Conservation (phyloP, 2,113 vertebrate genomes). For the Toxotes jaculatrix region DNA sequence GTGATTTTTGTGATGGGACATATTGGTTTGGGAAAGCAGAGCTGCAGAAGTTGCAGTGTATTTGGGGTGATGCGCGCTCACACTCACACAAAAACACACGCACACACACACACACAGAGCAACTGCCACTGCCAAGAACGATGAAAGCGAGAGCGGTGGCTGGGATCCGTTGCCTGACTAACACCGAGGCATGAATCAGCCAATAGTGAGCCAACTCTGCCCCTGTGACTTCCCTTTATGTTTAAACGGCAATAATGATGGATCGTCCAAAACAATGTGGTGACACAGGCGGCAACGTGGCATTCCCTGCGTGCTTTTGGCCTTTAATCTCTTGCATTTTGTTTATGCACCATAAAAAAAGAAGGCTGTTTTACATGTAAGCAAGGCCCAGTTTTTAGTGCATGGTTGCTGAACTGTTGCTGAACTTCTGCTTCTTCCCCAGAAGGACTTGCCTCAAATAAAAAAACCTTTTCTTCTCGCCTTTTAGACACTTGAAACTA, state of each 20-base stretch:
- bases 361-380: neutral
- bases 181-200: constrained; percentile 73
- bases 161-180: constrained; percentile 74
- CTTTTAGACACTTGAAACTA: neutral
- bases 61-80: constrained; percentile 40
- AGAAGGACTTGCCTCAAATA: constrained; percentile 38
- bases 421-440: constrained; percentile 41
- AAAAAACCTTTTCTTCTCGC: neutral
- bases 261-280: constrained; percentile 56
- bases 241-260: constrained; percentile 58
- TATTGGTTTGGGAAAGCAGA: constrained; percentile 35
- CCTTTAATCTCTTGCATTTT: constrained; percentile 20
- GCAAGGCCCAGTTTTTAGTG: constrained; percentile 12
- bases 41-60: constrained; percentile 54
- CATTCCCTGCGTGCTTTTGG: constrained; percentile 42
- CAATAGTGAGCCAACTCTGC: constrained; percentile 69
- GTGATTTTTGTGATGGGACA: constrained; percentile 26
- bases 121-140: constrained; percentile 60
- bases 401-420: constrained; percentile 42
- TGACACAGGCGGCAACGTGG: constrained; percentile 43
- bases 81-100: constrained; percentile 26
- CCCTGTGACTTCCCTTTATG: constrained; percentile 67
- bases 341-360: constrained; percentile 10
- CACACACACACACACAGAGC: constrained; percentile 33
- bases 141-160: constrained; percentile 65